phyloP scores from a whole-genome alignment of 2,888 invertebrate species.

The Cephus runcator region DNA sequence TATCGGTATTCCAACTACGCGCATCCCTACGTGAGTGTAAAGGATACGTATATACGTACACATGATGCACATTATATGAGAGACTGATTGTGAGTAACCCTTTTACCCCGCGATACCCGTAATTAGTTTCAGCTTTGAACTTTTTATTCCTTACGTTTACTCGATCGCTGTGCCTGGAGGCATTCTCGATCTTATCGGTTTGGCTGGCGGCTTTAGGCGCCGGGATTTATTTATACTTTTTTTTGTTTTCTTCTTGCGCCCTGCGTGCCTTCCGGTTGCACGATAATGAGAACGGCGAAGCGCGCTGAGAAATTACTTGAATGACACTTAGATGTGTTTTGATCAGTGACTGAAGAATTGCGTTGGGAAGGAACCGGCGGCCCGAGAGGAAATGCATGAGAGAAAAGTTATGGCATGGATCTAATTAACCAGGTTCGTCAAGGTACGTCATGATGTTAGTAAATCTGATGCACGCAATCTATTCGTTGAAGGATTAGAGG shows the following conservation, averaged over 20 bases:
- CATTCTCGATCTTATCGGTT: background rate
- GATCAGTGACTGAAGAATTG: background rate
- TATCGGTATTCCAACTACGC: constrained; percentile 18
- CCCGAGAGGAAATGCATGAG: background rate
- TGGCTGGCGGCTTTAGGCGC: background rate
- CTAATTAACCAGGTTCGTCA: background rate
- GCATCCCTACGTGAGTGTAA: constrained; percentile 11
- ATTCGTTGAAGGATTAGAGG: background rate
- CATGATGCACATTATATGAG: background rate
- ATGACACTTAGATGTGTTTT: background rate
- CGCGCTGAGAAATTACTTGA: background rate
- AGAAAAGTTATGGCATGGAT: background rate
- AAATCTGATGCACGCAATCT: background rate
- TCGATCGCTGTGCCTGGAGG: background rate
- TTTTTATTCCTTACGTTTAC: constrained; percentile 6
- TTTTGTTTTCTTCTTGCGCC: background rate
- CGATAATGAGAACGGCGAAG: background rate
- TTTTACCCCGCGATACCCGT: constrained; percentile 10
- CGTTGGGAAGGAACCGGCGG: background rate
- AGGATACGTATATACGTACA: background rate
- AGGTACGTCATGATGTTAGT: background rate
- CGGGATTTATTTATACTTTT: background rate
- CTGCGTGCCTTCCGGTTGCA: background rate
- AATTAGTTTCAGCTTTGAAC: constrained; percentile 20
- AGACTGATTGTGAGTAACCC: constrained; percentile 14